These are phyloP conservation scores for Steatornis caripensis DNA, from an alignment of 2,113 vertebrate genomes.

Conservation along the genomic window DNA sequence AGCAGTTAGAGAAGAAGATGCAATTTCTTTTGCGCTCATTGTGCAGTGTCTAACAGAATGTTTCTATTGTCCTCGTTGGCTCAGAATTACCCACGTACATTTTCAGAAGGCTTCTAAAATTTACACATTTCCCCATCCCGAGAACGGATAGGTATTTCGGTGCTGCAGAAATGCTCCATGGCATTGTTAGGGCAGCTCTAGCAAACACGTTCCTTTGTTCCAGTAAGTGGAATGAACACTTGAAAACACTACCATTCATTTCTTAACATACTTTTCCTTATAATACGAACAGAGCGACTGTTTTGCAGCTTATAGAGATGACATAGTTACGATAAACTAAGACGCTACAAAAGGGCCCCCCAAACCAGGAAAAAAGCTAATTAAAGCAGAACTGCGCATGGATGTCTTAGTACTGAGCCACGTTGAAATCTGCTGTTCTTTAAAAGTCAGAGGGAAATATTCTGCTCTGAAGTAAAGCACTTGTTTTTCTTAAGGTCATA, in stretches of 20 bases:
- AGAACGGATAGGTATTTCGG: neutral
- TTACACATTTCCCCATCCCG: neutral
- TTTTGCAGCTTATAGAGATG: neutral
- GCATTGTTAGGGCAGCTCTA: neutral
- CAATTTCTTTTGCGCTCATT: neutral
- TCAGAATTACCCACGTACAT: neutral
- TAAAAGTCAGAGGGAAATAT: neutral
- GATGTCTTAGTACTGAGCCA: neutral
- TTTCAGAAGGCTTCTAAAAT: neutral
- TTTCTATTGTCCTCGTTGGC: neutral
- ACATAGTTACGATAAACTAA: neutral
- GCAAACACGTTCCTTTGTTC: neutral
- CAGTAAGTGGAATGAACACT: neutral
- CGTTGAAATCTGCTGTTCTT: neutral
- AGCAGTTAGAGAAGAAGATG: neutral
- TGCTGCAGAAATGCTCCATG: neutral
- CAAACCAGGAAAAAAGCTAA: neutral
- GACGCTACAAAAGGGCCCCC: neutral
- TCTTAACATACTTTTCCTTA: neutral
- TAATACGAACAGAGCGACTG: neutral
- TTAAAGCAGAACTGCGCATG: neutral
- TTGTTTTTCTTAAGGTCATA: conserved; percentile 47
- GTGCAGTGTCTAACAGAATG: neutral
- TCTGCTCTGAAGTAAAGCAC: neutral
- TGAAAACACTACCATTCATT: neutral